These are phyloP conservation scores for Megaceryle alcyon DNA, from an alignment of 2,797 vertebrate genomes.

Conservation along the genomic window DNA sequence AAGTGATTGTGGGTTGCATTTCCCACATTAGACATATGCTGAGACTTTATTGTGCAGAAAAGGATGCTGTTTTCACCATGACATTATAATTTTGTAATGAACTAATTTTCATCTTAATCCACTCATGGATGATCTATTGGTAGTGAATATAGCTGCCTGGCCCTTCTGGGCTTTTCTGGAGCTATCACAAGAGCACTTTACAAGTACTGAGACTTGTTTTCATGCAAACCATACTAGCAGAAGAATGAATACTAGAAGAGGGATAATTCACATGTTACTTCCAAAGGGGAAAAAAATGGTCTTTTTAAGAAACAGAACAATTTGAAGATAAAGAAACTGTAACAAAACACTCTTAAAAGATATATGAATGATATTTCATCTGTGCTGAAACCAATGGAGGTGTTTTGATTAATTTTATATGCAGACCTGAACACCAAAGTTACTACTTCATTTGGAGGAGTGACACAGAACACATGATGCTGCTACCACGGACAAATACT, in stretches of 20 bases:
- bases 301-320: background rate
- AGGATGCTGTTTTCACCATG: background rate
- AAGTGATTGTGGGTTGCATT: background rate
- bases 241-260: background rate
- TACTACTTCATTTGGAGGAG: background rate
- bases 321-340: background rate
- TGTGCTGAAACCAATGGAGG: background rate
- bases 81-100: constrained; percentile 16
- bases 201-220: background rate
- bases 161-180: background rate
- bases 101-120: constrained; percentile 6
- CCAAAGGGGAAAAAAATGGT: background rate
- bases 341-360: background rate
- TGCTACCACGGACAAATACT: background rate
- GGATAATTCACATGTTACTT: background rate
- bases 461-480: background rate
- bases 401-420: background rate
- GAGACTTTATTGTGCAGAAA: background rate
- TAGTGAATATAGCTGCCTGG: background rate
- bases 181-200: background rate
- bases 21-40: background rate
- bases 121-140: background rate
- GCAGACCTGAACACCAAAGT: background rate
- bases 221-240: background rate
- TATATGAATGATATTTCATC: background rate